A percentile compares a stretch with the other conserved stretches of the same genome.
phyloP scores from a whole-genome alignment of 2,888 invertebrate species.

The Prenolepis imparis region DNA sequence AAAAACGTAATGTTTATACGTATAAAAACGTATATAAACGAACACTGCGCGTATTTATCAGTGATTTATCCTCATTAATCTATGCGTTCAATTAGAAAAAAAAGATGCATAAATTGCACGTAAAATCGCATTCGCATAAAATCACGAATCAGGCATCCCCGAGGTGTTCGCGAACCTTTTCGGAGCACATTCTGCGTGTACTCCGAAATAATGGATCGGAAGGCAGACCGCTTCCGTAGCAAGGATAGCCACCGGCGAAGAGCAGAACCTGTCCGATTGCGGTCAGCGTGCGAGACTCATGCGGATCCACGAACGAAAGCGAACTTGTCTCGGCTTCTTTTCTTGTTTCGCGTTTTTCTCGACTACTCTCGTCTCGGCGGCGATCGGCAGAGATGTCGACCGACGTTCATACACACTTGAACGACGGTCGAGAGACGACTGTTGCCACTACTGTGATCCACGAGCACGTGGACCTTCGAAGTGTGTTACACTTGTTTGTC shows the following conservation, averaged over 20 bases:
- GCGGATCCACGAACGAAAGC: conserved; percentile 45
- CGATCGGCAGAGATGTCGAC: conserved; percentile 43
- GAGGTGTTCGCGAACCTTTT: conserved; percentile 5
- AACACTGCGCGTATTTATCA: neutral
- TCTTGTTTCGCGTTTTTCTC: conserved; percentile 40
- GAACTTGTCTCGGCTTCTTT: conserved; percentile 48
- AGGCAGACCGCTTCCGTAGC: neutral
- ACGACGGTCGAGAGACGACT: conserved; percentile 79
- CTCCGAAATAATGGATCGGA: neutral
- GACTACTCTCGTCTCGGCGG: conserved; percentile 26
- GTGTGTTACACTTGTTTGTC: conserved; percentile 72
- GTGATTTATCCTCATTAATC: neutral
- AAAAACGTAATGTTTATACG: neutral
- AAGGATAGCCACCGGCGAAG: neutral
- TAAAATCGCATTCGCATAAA: neutral
- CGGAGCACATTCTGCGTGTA: conserved; percentile 17
- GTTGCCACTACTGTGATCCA: conserved; percentile 77
- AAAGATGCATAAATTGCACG: neutral
- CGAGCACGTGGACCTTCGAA: conserved; percentile 80
- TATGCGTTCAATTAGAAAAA: neutral
- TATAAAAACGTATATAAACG: neutral
- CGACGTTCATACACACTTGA: conserved; percentile 69
- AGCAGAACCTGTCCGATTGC: conserved; percentile 2
- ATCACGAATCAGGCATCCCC: conserved; percentile 20
- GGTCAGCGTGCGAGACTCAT: conserved; percentile 17